These are phyloP conservation scores for Ophonus ardosiacus DNA, from an alignment of 2,888 invertebrate species.

Conservation along the genomic window DNA sequence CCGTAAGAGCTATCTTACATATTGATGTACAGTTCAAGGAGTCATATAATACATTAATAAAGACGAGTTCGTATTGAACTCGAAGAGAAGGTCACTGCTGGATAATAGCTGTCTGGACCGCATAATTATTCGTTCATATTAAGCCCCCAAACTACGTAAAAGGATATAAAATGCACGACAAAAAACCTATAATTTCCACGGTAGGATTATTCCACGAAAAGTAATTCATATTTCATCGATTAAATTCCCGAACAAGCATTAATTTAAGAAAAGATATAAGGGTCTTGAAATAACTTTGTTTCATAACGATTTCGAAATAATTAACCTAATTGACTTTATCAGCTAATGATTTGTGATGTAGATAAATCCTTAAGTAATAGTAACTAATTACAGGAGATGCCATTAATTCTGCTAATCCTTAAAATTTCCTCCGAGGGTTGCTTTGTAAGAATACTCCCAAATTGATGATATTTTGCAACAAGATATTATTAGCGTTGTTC, in stretches of 20 bases:
- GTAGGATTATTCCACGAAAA: background rate
- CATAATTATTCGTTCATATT: background rate
- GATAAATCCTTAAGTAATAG: constrained; percentile 49
- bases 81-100: background rate
- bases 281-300: constrained; percentile 36
- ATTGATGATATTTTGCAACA: background rate
- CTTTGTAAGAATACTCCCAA: background rate
- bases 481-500: background rate
- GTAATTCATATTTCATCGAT: constrained; percentile 26
- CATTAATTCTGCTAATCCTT: constrained; percentile 46
- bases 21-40: constrained; percentile 9
- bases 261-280: constrained; percentile 30
- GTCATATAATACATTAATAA: background rate
- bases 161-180: background rate
- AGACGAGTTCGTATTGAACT: background rate
- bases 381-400: constrained; percentile 31
- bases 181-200: constrained; percentile 15
- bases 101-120: background rate
- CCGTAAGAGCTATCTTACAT: constrained; percentile 20
- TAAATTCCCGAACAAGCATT: constrained; percentile 10
- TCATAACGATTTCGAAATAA: constrained; percentile 45
- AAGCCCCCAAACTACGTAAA: background rate
- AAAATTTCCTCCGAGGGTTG: constrained; percentile 19
- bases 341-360: constrained; percentile 48
- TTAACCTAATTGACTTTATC: constrained; percentile 48